Base-by-base conservation (phyloP, 2,888 invertebrate species). In the Octodonta nipae region DNA sequence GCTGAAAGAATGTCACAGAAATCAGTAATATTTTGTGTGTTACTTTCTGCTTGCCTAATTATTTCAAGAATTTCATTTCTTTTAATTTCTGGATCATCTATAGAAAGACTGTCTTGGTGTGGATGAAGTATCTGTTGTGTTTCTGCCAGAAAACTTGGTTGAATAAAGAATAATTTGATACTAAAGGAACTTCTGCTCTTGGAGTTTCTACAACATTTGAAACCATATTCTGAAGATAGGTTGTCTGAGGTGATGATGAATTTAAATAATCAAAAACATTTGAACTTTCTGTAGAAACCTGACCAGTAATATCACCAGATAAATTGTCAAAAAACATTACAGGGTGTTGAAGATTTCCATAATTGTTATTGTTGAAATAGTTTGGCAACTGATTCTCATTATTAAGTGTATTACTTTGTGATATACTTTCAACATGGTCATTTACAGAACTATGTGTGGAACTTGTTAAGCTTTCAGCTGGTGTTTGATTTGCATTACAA, bases 321-420 rank as follows among this genome's bases (percentile, higher is more conserved):
- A 47, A 36, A 30, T 34, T 47, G 47, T 56, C 56, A 38, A 56
- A 58, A 43, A 56, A 55, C 35, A 30, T 26, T 32, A 43, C 31
- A 14, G 41, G 7, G 13, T 13, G 17, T 36, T 27, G 28, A 13
- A 26, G 31, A 13, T 31, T n/a, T n/a, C n/a, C n/a, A n/a, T n/a
- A n/a, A n/a, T n/a, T n/a, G n/a, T n/a, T 42, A 28, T 25, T 36
- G 33, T 35, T 44, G 36, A 54, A 55, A 42, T 51, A 54, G 35
- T 51, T 49, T 25, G 49, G 47, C 29, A 50, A 40, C 10, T 33
- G 38, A 5, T 37, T 25, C 16, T 25, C 25, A n/a, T n/a, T n/a
- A n/a, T n/a, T n/a, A n/a, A n/a, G n/a, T 15, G 15, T 13, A 24
- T 20, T 24, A 25, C 12, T 30, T 35, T 13, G 29, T 8, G 24